Conservation (phyloP, 1,140 invertebrate genomes). For the Orussus abietinus region DNA sequence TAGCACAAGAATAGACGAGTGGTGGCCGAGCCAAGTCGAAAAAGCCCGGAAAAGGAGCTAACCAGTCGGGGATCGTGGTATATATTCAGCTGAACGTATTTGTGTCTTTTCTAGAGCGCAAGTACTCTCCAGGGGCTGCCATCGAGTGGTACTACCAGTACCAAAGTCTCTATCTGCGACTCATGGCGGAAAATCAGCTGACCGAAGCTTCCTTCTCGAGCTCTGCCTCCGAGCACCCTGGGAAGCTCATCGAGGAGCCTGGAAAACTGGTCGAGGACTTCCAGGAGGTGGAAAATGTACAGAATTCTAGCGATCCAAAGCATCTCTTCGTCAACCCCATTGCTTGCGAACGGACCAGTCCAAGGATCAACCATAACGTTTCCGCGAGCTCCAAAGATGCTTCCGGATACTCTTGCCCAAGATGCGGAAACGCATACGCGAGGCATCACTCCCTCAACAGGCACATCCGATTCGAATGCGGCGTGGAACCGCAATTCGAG, state of each 20-base stretch:
- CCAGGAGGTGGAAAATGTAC: slow-evolving; percentile 2
- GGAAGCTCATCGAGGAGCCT: neutral
- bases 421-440: slow-evolving; percentile 58
- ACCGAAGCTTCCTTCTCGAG: slow-evolving; percentile 10
- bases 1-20: neutral
- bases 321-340: too few relatives aligned
- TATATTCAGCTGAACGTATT: slow-evolving; percentile 15
- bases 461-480: slow-evolving; percentile 65
- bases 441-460: slow-evolving; percentile 60
- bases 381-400: slow-evolving; percentile 7
- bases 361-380: too few relatives aligned
- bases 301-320: too few relatives aligned
- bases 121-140: slow-evolving; percentile 23
- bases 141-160: slow-evolving; percentile 40
- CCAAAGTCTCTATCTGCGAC: slow-evolving; percentile 32
- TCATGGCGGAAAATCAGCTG: slow-evolving; percentile 31
- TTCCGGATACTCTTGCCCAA: slow-evolving; percentile 43
- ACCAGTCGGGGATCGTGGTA: too few relatives aligned
- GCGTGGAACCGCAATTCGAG: slow-evolving; percentile 59
- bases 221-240: too few relatives aligned
- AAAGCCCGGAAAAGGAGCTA: too few relatives aligned
- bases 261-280: slow-evolving; percentile 2
- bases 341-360: too few relatives aligned
- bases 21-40: neutral
- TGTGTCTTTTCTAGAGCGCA: slow-evolving; percentile 33